Evolutionary conservation across 2,888 invertebrate genomes (phyloP).

Genomic region (Argyresthia goedartella): DNA sequence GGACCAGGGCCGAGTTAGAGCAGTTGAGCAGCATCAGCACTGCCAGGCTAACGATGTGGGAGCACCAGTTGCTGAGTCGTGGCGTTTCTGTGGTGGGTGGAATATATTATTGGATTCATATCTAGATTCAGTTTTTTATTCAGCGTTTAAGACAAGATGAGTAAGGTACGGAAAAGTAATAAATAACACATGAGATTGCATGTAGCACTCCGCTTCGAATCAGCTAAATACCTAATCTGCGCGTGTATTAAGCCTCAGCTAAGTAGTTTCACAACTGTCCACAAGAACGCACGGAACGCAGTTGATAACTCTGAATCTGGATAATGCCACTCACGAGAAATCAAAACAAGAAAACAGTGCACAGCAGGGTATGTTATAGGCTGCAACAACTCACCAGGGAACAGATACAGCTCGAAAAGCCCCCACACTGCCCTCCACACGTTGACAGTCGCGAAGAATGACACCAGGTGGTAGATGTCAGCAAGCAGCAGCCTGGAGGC

Average conservation of each 20-base stretch:
- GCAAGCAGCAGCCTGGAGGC: conserved; percentile 77
- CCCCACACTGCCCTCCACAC: conserved; percentile 93
- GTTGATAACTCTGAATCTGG: no score
- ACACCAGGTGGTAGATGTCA: conserved; percentile 82
- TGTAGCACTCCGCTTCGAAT: no score
- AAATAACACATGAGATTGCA: no score
- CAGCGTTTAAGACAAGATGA: no score
- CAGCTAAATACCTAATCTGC: no score
- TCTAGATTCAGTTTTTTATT: background rate
- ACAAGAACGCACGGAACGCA: no score
- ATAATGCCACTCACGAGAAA: no score
- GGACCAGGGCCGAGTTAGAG: conserved; percentile 87
- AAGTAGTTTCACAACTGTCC: no score
- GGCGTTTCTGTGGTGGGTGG: conserved; percentile 70
- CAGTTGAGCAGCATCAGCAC: conserved; percentile 85
- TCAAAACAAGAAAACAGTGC: no score
- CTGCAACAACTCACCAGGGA: conserved; percentile 76
- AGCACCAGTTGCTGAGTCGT: conserved; percentile 84
- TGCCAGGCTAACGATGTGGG: conserved; percentile 80
- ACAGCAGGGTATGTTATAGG: no score
- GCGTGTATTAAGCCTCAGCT: no score
- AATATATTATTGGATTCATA: background rate
- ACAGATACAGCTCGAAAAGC: conserved; percentile 81
- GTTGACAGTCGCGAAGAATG: conserved; percentile 86
- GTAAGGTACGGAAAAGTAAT: no score